A percentile compares a stretch with the other conserved stretches of the same genome.
phyloP scores from a whole-genome alignment of 2,888 invertebrate species.

The Aporophyla lueneburgensis region DNA sequence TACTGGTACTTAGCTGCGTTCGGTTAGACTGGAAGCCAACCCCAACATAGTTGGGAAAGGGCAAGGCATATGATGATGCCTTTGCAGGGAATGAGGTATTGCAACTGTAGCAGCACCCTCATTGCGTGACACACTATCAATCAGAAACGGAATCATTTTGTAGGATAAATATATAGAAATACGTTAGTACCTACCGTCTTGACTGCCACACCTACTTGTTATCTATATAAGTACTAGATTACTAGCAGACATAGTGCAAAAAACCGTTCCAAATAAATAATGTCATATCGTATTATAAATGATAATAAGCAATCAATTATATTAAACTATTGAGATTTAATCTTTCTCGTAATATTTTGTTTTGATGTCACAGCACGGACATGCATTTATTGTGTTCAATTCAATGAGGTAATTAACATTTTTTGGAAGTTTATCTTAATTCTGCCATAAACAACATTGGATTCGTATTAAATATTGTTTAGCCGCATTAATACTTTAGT shows the following conservation, averaged over 20 bases:
- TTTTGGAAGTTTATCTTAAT: constrained; percentile 22
- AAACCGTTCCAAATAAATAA: constrained; percentile 8
- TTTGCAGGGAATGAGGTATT: too few relatives aligned
- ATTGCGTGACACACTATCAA: too few relatives aligned
- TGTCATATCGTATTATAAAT: not conserved
- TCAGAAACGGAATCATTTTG: too few relatives aligned
- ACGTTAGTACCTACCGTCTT: not conserved
- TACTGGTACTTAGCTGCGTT: too few relatives aligned
- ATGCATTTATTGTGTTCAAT: not conserved
- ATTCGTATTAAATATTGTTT: constrained; percentile 3
- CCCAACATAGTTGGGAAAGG: too few relatives aligned
- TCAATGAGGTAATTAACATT: not conserved
- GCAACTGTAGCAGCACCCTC: too few relatives aligned
- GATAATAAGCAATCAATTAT: constrained; percentile 19
- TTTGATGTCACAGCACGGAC: not conserved
- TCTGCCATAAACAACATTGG: not conserved
- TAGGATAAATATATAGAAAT: not conserved
- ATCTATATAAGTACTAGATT: constrained; percentile 15
- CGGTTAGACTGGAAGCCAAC: too few relatives aligned
- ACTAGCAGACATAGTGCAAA: constrained; percentile 10
- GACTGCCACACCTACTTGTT: constrained; percentile 31
- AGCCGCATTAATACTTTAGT: not conserved
- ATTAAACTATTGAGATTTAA: not conserved
- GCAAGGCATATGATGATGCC: too few relatives aligned
- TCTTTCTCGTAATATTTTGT: constrained; percentile 4